Evolutionary conservation across 2,888 invertebrate genomes (phyloP), one percentile per base, ranked within the genome.

Genomic region (Polyommatus icarus): DNA sequence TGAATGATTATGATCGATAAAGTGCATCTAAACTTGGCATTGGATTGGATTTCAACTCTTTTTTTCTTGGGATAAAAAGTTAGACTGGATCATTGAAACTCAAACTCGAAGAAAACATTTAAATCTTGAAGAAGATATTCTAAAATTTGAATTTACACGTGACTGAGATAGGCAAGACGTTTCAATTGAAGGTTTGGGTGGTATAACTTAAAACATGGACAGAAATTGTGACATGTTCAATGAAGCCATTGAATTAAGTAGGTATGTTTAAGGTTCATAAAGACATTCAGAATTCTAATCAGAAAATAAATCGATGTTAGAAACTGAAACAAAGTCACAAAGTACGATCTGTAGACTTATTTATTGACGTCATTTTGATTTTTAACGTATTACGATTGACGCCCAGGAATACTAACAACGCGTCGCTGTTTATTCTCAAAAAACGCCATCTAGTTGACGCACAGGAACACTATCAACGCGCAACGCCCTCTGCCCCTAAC

Each of bases 81-180:
- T 59, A 12, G 2, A 7, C 10, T 6, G 50, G 50, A 2, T 8
- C 7, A n/a, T n/a, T 7, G 4, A n/a, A 57, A 57, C 7, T n/a
- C 7, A 59, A 20, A 20, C 0, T 3, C 8, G 5, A 59, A 20
- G 12, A 5, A 24, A 4, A 24, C 5, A 29, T 29, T 67, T 12
- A 67, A 67, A 67, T 29, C 20, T 67, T 29, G 24, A 15, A 29
- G n/a, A n/a, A 8, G 15, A 67, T 5, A 6, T 32, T 32, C 15
- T 67, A 5, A 67, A 67, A 32, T 67, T 67, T 67, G 29, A 29
- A 67, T 67, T 67, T 29, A 67, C 67, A 67, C 4, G 29, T 67
- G 1, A 29, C 15, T 67, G 1, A 18, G 29, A 32, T 18, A 18
- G 24, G 12, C 18, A 32, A 67, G 29, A 67, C 15, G 18, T 67